These are phyloP conservation scores for Sarcophaga variegata DNA, from an alignment of 2,888 invertebrate genomes.

Conservation along the genomic window DNA sequence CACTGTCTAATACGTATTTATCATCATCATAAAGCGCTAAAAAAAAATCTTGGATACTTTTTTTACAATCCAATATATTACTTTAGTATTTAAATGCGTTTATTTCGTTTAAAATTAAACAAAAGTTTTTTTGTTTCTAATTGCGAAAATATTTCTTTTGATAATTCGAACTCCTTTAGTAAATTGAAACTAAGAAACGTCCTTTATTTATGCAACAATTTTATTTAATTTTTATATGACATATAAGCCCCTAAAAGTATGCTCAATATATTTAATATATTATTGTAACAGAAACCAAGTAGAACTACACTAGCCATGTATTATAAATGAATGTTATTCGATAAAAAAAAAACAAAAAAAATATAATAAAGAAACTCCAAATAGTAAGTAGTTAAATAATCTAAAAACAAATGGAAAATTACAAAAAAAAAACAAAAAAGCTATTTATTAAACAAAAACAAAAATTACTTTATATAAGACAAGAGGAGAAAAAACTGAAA, in stretches of 20 bases:
- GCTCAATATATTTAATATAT: conserved; percentile 60
- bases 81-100: too few species aligned
- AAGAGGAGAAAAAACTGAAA: conserved; percentile 33
- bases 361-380: conserved; percentile 69
- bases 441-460: conserved; percentile 15
- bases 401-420: conserved; percentile 43
- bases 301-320: conserved; percentile 46
- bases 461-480: conserved; percentile 61
- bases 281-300: conserved; percentile 25
- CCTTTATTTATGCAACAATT: not conserved
- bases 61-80: too few species aligned
- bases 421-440: conserved; percentile 43
- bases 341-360: conserved; percentile 48
- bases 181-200: not conserved
- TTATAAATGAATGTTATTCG: conserved; percentile 68
- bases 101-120: too few species aligned
- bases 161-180: too few species aligned
- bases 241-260: conserved; percentile 40
- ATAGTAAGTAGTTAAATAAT: conserved; percentile 67
- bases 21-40: too few species aligned
- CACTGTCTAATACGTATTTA: too few species aligned
- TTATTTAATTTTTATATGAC: not conserved
- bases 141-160: too few species aligned
- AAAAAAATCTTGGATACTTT: too few species aligned
- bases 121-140: too few species aligned